These are phyloP conservation scores for Antheraea assamensis DNA, from an alignment of 2,888 invertebrate genomes.

Conservation along the genomic window DNA sequence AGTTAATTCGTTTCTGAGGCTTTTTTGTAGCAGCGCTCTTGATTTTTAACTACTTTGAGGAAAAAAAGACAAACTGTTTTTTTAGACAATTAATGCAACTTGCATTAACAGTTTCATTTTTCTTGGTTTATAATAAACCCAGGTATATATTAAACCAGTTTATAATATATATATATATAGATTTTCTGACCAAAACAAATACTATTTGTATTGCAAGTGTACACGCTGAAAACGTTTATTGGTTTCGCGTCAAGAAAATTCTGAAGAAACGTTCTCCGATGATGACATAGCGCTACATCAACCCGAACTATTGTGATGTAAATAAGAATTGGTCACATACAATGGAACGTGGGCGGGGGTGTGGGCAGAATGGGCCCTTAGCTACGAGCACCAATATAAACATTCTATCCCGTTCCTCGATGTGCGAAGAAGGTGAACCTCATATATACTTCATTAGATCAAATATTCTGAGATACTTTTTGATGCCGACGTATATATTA, in stretches of 20 bases:
- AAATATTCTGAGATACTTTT: constrained; percentile 30
- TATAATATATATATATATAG: neutral
- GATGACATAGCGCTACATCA: constrained; percentile 66
- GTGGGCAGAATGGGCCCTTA: constrained; percentile 63
- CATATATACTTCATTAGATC: constrained; percentile 40
- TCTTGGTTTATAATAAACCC: neutral
- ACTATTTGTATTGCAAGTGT: constrained; percentile 15
- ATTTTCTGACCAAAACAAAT: neutral
- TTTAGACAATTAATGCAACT: too few species aligned
- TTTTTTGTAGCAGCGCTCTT: neutral
- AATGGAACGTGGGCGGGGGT: constrained; percentile 69
- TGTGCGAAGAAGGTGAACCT: constrained; percentile 38
- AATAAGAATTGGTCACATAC: constrained; percentile 75
- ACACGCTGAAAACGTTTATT: constrained; percentile 21
- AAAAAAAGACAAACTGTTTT: neutral
- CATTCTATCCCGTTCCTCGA: constrained; percentile 52
- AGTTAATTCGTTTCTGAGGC: neutral
- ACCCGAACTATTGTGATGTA: constrained; percentile 75
- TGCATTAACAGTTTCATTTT: too few species aligned
- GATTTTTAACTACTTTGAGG: neutral
- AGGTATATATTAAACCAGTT: neutral
- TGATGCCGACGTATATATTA: neutral
- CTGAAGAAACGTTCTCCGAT: constrained; percentile 33
- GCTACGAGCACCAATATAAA: constrained; percentile 60
- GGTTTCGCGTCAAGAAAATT: constrained; percentile 31